Evolutionary conservation across 2,888 invertebrate genomes (phyloP), one percentile per base, ranked within the genome.

Genomic region (Catocala fraxini): DNA sequence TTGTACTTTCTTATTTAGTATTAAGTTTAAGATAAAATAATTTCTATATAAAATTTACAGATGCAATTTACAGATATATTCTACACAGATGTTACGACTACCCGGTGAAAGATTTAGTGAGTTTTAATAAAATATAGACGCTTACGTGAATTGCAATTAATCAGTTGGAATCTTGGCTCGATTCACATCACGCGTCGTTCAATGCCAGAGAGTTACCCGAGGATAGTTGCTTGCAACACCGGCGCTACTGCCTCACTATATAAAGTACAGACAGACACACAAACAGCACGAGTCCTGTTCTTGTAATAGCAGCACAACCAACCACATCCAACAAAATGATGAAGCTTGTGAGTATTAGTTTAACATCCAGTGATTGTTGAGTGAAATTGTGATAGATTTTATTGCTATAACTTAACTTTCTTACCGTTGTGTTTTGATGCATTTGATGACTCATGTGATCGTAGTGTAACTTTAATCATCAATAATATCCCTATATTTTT

Each of bases 181-280:
- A 92, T 89, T 88, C 92, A 76, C 68, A 84, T 87, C 93, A 93
- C 93, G 93, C 81, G 53, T 80, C 73, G 68, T 62, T 82, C 93
- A 93, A 93, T 93, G 93, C 85, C 93, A 92, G 89, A 89, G 85
- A 82, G 84, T 77, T 78, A 67, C 75, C 80, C 80, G 70, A 78
- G 80, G 81, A 79, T 80, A 76, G 74, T 51, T 61, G 55, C 73
- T 92, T 91, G 84, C 90, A 81, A 79, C 85, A 91, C 7, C 41
- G 53, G 51, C 59, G 59, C 63, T 15, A 51, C 67, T 70, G 69
- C 70, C 65, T 46, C 55, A 80, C 81, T 92, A 93, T 92, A 93
- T 84, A 92, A 89, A 74, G 81, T 77, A 73, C 69, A 76, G 78
- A 63, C 73, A 68, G 68, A 76, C 69, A 53, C 33, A 64, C 68